phyloP scores from a whole-genome alignment of 2,113 vertebrate genomes.

The Tachysurus fulvidraco region DNA sequence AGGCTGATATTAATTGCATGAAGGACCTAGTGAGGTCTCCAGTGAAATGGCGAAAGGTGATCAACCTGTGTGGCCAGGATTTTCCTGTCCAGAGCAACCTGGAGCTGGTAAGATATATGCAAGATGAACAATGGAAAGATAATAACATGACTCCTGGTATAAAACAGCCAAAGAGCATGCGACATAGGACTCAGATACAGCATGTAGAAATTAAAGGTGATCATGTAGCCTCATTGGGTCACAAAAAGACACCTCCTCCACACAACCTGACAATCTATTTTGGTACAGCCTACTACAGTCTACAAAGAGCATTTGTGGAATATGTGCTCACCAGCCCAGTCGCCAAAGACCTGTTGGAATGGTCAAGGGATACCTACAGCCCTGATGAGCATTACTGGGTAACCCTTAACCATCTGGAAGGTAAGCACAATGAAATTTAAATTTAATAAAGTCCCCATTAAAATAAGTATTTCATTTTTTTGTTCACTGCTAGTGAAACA shows the following conservation, averaged over 20 bases:
- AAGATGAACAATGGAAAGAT: constrained; percentile 80
- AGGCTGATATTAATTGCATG: constrained; percentile 91
- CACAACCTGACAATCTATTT: constrained; percentile 83
- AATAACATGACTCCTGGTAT: constrained; percentile 88
- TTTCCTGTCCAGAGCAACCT: constrained; percentile 87
- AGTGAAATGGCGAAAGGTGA: constrained; percentile 80
- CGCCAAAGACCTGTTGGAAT: constrained; percentile 84
- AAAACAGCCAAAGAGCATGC: constrained; percentile 73
- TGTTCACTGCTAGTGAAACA: background rate
- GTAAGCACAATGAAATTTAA: constrained; percentile 71
- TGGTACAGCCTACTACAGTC: constrained; percentile 85
- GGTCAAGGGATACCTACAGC: constrained; percentile 85
- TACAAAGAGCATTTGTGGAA: constrained; percentile 82
- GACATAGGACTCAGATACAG: constrained; percentile 69
- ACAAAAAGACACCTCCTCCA: constrained; percentile 74
- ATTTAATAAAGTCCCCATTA: too few relatives aligned
- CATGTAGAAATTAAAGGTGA: constrained; percentile 64
- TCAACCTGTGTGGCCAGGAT: constrained; percentile 89
- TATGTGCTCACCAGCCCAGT: constrained; percentile 77
- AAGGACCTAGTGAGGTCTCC: constrained; percentile 74
- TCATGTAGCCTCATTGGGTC: constrained; percentile 57
- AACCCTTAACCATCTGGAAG: constrained; percentile 84
- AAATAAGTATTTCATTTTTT: too few relatives aligned
- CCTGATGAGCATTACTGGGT: constrained; percentile 94
- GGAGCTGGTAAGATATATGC: constrained; percentile 83